Evolutionary conservation across 2,888 invertebrate species (phyloP).

Genomic region (Hypercompe scribonia): DNA sequence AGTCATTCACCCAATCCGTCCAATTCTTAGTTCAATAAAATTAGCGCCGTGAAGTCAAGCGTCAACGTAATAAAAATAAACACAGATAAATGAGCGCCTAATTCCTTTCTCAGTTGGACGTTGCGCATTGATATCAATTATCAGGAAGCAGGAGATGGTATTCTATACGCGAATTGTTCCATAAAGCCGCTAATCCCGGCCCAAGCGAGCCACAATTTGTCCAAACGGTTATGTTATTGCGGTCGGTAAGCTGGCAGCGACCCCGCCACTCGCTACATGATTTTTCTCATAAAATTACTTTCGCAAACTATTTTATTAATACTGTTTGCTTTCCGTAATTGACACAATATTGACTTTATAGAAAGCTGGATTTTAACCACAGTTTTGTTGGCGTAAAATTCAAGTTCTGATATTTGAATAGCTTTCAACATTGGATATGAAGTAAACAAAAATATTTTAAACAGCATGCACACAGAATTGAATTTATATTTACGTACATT

Average conservation of each 20-base stretch:
- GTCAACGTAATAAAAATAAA: constrained; percentile 68
- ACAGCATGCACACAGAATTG: not conserved
- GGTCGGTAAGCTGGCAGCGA: constrained; percentile 76
- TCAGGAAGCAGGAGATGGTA: constrained; percentile 71
- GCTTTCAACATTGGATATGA: not conserved
- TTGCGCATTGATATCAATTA: constrained; percentile 83
- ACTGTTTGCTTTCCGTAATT: constrained; percentile 38
- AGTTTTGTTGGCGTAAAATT: not conserved
- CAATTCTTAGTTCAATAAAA: constrained; percentile 54
- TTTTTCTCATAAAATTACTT: constrained; percentile 75
- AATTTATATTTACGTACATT: not conserved
- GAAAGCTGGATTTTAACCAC: not conserved
- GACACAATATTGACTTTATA: constrained; percentile 13
- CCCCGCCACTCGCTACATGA: constrained; percentile 69
- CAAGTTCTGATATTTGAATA: not conserved
- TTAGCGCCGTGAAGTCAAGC: constrained; percentile 61
- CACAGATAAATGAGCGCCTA: constrained; percentile 72
- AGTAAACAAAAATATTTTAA: not conserved
- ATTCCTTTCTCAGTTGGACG: constrained; percentile 71
- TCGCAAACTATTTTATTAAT: constrained; percentile 62
- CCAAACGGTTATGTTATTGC: constrained; percentile 86
- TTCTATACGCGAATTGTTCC: constrained; percentile 77
- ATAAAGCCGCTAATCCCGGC: constrained; percentile 83
- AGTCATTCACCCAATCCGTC: constrained; percentile 53
- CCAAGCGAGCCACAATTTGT: constrained; percentile 82